Evolutionary conservation across 2,888 invertebrate species (phyloP), one percentile per base, ranked within the genome.

Genomic region (Nemotelus pantherinus): DNA sequence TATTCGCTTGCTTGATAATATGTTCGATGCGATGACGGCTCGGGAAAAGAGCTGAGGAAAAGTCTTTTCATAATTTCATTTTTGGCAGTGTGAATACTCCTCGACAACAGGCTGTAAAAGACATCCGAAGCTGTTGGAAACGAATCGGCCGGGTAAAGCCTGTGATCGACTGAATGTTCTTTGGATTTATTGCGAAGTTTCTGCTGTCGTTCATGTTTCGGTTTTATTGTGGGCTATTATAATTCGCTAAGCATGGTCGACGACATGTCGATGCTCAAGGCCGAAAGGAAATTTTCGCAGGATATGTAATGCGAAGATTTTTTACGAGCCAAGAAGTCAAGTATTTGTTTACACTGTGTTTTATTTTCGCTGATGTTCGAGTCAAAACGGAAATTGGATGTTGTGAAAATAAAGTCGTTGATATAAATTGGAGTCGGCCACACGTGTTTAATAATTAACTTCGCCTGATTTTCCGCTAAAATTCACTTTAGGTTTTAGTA

Each of bases 181-280:
- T 25, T 25, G 25, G 25, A 25, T 25, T 60, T 25, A 48, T 74
- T 55, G 55, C 45, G 57, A 10, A n/a, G 72, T 47, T 50, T 9
- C 50, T 76, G 45, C 58, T 57, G 58, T 57, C 71, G 60, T 60
- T 65, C 68, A 60, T 68, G 58, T 74, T 68, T 58, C 72, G 63
- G 39, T 75, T 74, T 74, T 75, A 53, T 55, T 72, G 64, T 50
- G 58, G 44, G 63, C 50, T 10, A 44, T 25, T 45, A 63, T 70
- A 76, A 78, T 78, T 68, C 43, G n/a, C 75, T 77, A 60, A 68
- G 67, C 74, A 68, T 47, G 64, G 57, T 68, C 64, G 77, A 77
- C 74, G 55, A 47, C 48, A 25, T 74, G 60, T n/a, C 55, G 25
- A 25, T 25, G 25, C 41, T 70, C 70, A 55, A 70, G 70, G 70